These are phyloP conservation scores for Ammodytes dubius DNA, from an alignment of 2,113 vertebrate genomes.

Conservation along the genomic window DNA sequence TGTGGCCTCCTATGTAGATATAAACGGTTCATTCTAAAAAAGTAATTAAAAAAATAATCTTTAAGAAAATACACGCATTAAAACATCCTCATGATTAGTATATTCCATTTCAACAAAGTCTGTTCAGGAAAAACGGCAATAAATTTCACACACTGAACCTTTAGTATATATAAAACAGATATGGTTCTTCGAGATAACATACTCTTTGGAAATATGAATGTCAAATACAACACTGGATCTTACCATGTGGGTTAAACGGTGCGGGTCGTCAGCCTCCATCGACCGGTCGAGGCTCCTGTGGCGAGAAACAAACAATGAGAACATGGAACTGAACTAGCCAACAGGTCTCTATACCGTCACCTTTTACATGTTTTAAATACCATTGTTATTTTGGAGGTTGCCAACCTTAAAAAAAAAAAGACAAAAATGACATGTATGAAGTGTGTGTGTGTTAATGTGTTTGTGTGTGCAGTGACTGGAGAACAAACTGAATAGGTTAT, in stretches of 20 bases:
- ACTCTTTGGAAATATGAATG: too few relatives aligned
- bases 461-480: neutral
- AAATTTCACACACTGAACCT: too few relatives aligned
- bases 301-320: conserved; percentile 77
- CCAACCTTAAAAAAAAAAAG: neutral
- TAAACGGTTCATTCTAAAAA: too few relatives aligned
- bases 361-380: neutral
- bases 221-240: conserved; percentile 10
- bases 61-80: too few relatives aligned
- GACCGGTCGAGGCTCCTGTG: conserved; percentile 74
- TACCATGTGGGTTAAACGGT: conserved; percentile 28
- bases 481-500: neutral
- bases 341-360: neutral
- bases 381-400: neutral
- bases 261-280: conserved; percentile 77
- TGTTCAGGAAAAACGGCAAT: too few relatives aligned
- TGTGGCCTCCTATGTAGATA: too few relatives aligned
- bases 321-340: conserved; percentile 37
- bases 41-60: neutral
- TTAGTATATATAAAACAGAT: too few relatives aligned
- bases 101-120: too few relatives aligned
- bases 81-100: too few relatives aligned
- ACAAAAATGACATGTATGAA: neutral
- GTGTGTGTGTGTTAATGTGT: neutral
- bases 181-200: neutral